phyloP scores from a whole-genome alignment of 1,140 invertebrate species.

The Aphelinus atriplicis region DNA sequence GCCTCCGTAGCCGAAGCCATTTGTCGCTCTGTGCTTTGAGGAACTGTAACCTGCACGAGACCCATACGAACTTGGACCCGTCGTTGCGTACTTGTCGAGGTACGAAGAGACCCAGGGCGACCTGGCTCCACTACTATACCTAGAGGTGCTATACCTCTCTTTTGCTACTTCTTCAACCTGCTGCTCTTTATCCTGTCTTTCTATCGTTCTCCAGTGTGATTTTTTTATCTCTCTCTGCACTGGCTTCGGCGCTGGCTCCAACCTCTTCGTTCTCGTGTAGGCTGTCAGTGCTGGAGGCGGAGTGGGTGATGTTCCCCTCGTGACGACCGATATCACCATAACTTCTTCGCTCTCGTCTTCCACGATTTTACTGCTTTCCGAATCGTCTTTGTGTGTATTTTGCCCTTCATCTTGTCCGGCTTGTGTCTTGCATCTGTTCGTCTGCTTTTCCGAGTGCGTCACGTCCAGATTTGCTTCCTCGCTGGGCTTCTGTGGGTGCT shows the following conservation, averaged over 20 bases:
- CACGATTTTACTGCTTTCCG: background rate
- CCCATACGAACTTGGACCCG: constrained; percentile 17
- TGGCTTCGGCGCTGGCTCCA: constrained; percentile 74
- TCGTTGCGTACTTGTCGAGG: constrained; percentile 65
- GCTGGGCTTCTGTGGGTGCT: background rate
- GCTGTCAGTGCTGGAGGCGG: constrained; percentile 74
- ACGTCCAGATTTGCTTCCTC: constrained; percentile 7
- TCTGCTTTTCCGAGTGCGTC: background rate
- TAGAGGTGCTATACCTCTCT: constrained; percentile 70
- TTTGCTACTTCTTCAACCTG: constrained; percentile 74
- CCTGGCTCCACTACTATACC: constrained; percentile 51
- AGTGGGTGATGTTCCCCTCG: constrained; percentile 80
- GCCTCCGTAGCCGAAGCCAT: background rate
- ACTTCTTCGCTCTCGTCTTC: constrained; percentile 55
- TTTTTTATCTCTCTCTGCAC: constrained; percentile 69
- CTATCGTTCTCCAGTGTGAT: constrained; percentile 56
- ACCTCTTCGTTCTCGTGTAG: constrained; percentile 72
- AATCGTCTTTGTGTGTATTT: constrained; percentile 10
- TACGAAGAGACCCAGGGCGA: constrained; percentile 72
- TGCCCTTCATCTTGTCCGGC: constrained; percentile 1
- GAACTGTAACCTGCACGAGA: background rate
- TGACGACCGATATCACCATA: constrained; percentile 72
- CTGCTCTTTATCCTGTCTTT: constrained; percentile 73
- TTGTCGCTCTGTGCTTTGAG: background rate
- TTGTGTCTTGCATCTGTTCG: background rate